Evolutionary conservation across 2,888 invertebrate genomes (phyloP).

Genomic region (Tipula unca): DNA sequence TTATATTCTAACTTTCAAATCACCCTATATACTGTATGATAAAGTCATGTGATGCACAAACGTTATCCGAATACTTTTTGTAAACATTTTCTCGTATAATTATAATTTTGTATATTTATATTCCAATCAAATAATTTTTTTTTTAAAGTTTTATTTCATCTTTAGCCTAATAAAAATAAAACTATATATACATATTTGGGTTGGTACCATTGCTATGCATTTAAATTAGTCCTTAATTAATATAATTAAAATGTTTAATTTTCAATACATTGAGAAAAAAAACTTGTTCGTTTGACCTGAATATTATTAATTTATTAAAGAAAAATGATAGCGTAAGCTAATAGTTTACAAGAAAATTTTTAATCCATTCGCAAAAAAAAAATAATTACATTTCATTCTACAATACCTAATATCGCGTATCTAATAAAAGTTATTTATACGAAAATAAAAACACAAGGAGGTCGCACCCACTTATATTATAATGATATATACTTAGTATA

Average conservation of each 20-base stretch:
- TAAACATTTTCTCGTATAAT: no score
- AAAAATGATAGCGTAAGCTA: background rate
- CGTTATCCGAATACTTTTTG: no score
- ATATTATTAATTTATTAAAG: background rate
- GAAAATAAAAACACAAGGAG: background rate
- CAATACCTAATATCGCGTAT: background rate
- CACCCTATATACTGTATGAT: no score
- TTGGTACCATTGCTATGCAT: background rate
- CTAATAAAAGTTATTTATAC: background rate
- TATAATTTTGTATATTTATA: no score
- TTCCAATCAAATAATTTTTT: no score
- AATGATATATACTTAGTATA: background rate
- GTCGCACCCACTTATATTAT: background rate
- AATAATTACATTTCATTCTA: background rate
- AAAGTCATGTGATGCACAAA: no score
- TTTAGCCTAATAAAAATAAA: no score
- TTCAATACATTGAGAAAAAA: background rate
- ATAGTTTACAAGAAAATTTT: background rate
- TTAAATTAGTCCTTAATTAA: background rate
- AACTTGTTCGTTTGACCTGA: background rate
- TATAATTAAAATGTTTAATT: background rate
- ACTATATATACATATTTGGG: background rate
- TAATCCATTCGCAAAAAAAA: background rate
- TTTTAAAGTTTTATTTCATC: no score
- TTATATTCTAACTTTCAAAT: no score